A percentile compares a stretch with the other conserved stretches of the same genome.
Evolutionary conservation across 2,888 invertebrate genomes (phyloP).

Genomic region (Aphelenchoides bicaudatus): DNA sequence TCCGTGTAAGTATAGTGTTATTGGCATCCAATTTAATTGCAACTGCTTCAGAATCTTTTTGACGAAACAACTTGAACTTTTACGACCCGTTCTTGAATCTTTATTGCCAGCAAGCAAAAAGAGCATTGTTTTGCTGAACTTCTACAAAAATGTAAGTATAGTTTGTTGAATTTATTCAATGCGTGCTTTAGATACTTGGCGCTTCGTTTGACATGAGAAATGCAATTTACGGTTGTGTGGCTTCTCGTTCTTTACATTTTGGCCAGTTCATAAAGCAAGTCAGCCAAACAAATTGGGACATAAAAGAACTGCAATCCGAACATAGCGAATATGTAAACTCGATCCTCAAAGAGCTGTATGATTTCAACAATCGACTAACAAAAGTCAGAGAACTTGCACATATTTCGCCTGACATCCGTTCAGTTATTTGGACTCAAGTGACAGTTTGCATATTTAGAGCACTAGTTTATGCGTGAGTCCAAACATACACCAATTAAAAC

Average conservation of each 20-base stretch:
- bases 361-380: slow-evolving; percentile 32
- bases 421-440: slow-evolving; percentile 28
- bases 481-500: not conserved
- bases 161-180: slow-evolving; percentile 14
- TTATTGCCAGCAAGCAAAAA: slow-evolving; percentile 66
- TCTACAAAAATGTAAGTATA: slow-evolving; percentile 43
- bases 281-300: slow-evolving; percentile 81
- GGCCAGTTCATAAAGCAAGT: slow-evolving; percentile 72
- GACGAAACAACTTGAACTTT: slow-evolving; percentile 77
- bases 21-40: not conserved
- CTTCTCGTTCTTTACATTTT: slow-evolving; percentile 41
- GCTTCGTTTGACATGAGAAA: slow-evolving; percentile 29
- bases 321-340: slow-evolving; percentile 78
- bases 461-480: slow-evolving; percentile 78
- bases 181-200: slow-evolving; percentile 25
- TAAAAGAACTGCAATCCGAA: slow-evolving; percentile 80
- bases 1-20: slow-evolving; percentile 67
- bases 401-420: slow-evolving; percentile 26
- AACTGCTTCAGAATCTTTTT: slow-evolving; percentile 73
- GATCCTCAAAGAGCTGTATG: slow-evolving; percentile 41
- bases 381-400: slow-evolving; percentile 22
- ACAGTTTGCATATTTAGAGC: slow-evolving; percentile 81
- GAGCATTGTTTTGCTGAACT: slow-evolving; percentile 30
- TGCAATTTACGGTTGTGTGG: slow-evolving; percentile 39
- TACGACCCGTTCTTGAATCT: slow-evolving; percentile 80